Conservation (phyloP, 2,797 vertebrate genomes). For the Potorous gilbertii region DNA sequence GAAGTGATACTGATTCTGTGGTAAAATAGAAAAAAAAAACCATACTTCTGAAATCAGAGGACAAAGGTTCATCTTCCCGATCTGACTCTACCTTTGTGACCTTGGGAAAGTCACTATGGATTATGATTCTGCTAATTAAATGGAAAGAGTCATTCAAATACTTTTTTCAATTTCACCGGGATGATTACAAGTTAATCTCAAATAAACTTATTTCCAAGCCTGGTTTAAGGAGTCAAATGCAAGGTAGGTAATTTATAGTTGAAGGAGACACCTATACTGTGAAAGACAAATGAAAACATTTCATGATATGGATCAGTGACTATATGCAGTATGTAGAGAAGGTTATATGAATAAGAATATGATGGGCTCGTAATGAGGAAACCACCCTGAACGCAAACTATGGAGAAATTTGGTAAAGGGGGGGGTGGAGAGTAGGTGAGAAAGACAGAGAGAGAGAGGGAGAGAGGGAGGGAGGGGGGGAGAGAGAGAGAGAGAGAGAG, state of each 20-base stretch:
- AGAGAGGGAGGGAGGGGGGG: too few species aligned
- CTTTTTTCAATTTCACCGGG: constrained; percentile 42
- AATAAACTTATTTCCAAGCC: neutral
- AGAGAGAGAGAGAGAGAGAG: too few species aligned
- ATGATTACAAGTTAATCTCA: constrained; percentile 5
- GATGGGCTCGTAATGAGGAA: neutral
- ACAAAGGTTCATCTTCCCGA: neutral
- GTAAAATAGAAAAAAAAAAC: neutral
- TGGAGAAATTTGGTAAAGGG: neutral
- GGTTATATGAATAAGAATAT: neutral
- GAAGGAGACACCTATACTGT: neutral
- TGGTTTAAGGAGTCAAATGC: neutral
- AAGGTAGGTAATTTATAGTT: constrained; percentile 40
- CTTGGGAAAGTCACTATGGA: neutral
- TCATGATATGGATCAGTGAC: constrained; percentile 9
- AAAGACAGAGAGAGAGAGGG: too few species aligned
- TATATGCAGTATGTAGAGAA: neutral
- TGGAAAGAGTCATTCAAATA: neutral
- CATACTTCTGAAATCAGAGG: neutral
- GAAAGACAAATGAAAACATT: constrained; percentile 18
- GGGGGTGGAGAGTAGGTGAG: neutral
- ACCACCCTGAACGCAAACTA: neutral
- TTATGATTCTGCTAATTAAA: neutral
- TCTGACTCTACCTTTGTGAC: neutral
- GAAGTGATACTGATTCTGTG: neutral